Percentiles rank a stretch among this genome's conserved stretches.
Conservation (phyloP, 2,888 invertebrate genomes). For the Erebia aethiops region DNA sequence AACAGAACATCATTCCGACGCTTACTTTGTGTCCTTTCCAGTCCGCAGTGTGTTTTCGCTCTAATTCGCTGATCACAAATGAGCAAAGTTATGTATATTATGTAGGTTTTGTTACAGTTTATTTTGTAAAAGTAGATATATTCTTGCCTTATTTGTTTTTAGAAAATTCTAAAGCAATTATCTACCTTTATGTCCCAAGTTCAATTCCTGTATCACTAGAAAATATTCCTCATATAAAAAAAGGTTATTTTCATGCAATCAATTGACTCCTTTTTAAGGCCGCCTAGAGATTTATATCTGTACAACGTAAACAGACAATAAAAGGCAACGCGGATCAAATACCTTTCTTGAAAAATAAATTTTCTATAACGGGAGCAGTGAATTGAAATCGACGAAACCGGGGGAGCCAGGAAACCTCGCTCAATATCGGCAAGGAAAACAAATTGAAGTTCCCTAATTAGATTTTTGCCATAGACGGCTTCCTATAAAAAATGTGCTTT, state of each 20-base stretch:
- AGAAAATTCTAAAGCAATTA: too few relatives aligned
- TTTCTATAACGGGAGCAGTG: slow-evolving; percentile 5
- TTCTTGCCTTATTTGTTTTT: too few relatives aligned
- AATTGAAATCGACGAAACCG: slow-evolving; percentile 2
- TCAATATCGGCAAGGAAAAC: background rate
- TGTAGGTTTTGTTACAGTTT: too few relatives aligned
- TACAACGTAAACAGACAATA: background rate
- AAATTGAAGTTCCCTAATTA: slow-evolving; percentile 8
- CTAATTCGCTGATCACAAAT: too few relatives aligned
- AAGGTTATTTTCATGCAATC: background rate
- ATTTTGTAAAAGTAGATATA: too few relatives aligned
- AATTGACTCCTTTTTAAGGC: background rate
- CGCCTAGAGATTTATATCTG: slow-evolving; percentile 3
- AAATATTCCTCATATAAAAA: background rate
- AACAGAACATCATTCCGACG: too few relatives aligned
- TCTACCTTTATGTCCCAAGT: too few relatives aligned
- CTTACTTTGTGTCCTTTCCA: too few relatives aligned
- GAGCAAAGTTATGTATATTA: too few relatives aligned
- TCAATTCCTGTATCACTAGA: background rate
- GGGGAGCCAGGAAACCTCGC: background rate
- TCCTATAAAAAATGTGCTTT: background rate
- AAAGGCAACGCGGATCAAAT: slow-evolving; percentile 10
- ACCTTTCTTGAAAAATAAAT: slow-evolving; percentile 14
- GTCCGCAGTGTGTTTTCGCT: too few relatives aligned
- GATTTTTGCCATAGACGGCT: slow-evolving; percentile 4